phyloP scores from a whole-genome alignment of 2,888 invertebrate genomes.

The Ellobium chinense region DNA sequence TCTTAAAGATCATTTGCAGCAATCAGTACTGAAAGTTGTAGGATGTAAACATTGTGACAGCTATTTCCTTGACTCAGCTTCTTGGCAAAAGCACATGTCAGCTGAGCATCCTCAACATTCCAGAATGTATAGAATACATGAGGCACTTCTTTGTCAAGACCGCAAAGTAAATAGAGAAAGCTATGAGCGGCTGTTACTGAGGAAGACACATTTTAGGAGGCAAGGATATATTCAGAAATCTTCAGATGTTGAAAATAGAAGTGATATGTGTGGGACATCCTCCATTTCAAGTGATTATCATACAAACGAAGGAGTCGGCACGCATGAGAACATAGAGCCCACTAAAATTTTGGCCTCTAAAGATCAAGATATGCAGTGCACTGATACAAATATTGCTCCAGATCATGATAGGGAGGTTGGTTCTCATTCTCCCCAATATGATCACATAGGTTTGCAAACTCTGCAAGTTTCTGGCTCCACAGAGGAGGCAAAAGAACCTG shows the following conservation, averaged over 20 bases:
- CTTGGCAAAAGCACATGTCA: conserved; percentile 33
- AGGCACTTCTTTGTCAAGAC: conserved; percentile 16
- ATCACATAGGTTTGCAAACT: no score
- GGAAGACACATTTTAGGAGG: not conserved
- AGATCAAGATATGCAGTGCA: no score
- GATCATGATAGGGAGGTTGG: no score
- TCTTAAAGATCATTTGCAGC: conserved; percentile 10
- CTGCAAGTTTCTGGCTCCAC: no score
- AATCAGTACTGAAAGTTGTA: conserved; percentile 29
- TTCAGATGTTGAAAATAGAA: not conserved
- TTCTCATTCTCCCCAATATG: no score
- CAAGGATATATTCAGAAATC: not conserved
- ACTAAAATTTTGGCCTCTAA: no score
- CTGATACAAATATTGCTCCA: no score
- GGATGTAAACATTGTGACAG: conserved; percentile 27
- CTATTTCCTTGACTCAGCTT: conserved; percentile 12
- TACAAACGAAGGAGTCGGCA: no score
- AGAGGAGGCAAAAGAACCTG: no score
- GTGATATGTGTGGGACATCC: no score
- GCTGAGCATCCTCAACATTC: not conserved
- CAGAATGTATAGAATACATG: not conserved
- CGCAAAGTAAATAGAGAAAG: not conserved
- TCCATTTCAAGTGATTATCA: no score
- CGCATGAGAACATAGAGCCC: no score
- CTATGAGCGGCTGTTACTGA: not conserved